Evolutionary conservation across 2,797 vertebrate genomes (phyloP).

Genomic region (Onychomys torridus): DNA sequence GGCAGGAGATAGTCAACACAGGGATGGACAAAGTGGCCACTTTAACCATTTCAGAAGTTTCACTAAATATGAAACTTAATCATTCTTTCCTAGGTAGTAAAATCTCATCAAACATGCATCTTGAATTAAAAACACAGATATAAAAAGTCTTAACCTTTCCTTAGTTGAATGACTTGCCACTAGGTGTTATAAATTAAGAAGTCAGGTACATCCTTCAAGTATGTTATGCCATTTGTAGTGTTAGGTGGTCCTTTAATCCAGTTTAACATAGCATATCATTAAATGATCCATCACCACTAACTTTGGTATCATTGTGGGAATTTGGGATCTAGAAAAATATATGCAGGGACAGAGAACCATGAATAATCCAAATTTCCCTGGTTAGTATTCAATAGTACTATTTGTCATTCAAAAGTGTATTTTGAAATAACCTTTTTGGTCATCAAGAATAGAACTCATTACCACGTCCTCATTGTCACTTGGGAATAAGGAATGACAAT

Average conservation of each 20-base stretch:
- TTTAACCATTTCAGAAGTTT: not conserved
- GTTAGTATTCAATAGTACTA: not conserved
- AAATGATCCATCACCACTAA: not conserved
- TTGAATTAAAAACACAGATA: not conserved
- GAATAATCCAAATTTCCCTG: not conserved
- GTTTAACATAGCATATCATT: not conserved
- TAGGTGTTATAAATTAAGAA: constrained; percentile 1
- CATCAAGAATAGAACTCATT: not conserved
- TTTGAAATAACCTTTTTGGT: not conserved
- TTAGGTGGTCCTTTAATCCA: not conserved
- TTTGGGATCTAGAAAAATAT: constrained; percentile 24
- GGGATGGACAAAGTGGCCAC: not conserved
- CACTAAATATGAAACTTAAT: not conserved
- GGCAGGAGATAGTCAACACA: not conserved
- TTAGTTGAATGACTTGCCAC: not conserved
- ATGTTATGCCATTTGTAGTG: not conserved
- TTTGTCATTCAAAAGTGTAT: not conserved
- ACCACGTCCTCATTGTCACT: not conserved
- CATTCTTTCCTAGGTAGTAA: not conserved
- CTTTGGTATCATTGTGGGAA: not conserved
- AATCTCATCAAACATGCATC: not conserved
- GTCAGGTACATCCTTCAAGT: not conserved
- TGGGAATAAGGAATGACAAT: not conserved
- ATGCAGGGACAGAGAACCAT: not conserved
- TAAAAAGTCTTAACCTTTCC: not conserved